Evolutionary conservation across 2,888 invertebrate species (phyloP).

Genomic region (Nysson spinosus): DNA sequence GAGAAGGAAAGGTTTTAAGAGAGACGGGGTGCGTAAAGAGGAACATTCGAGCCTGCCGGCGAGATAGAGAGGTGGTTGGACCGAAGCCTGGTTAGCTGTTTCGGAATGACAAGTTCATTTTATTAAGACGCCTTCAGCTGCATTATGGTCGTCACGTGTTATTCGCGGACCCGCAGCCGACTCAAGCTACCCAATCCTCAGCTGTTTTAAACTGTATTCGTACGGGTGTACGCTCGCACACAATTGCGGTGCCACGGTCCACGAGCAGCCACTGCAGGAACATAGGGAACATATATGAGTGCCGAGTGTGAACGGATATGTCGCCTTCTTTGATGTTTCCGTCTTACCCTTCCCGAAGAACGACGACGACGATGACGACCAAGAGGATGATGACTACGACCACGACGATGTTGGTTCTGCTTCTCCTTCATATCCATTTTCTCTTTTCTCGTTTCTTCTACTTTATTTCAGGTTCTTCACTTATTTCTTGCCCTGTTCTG

Average conservation of each 20-base stretch:
- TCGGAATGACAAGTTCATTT: constrained; percentile 75
- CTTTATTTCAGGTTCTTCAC: constrained; percentile 14
- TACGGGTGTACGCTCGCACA: no score
- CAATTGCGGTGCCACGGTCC: constrained; percentile 46
- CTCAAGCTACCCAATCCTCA: constrained; percentile 52
- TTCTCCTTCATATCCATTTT: constrained; percentile 12
- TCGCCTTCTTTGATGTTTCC: constrained; percentile 74
- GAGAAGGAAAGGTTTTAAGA: constrained; percentile 32
- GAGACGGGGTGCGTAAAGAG: constrained; percentile 20
- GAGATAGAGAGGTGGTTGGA: constrained; percentile 56
- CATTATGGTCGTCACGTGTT: constrained; percentile 68
- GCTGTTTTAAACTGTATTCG: constrained; percentile 27
- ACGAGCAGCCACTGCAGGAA: constrained; percentile 46
- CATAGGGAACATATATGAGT: constrained; percentile 56
- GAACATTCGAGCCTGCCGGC: constrained; percentile 50
- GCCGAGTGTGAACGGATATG: constrained; percentile 76
- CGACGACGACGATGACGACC: constrained; percentile 28
- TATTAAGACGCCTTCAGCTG: constrained; percentile 71
- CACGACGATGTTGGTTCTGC: constrained; percentile 24
- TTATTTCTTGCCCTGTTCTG: background rate
- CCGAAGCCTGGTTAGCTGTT: constrained; percentile 65
- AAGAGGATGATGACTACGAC: constrained; percentile 28
- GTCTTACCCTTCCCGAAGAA: constrained; percentile 28
- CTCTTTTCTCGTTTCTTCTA: constrained; percentile 17
- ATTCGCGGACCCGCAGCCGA: constrained; percentile 63